A percentile compares a stretch with the other conserved stretches of the same genome.
Evolutionary conservation across 37 sponge, comb jelly and placozoan genomes (phyloP).

Genomic region (Crambe crambe): DNA sequence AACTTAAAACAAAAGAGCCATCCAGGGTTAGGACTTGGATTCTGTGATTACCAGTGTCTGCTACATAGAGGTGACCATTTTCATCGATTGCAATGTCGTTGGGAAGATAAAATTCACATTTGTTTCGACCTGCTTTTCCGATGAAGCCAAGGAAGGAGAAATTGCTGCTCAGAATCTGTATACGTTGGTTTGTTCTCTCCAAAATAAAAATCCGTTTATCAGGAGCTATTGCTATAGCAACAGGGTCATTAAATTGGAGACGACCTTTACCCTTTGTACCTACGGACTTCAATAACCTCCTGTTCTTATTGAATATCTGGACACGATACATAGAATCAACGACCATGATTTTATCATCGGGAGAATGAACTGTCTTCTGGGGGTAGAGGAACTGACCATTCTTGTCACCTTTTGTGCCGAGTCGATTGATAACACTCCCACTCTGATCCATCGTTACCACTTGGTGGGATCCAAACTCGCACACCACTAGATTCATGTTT

Average conservation of each 20-base stretch:
- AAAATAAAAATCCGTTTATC: constrained; percentile 6
- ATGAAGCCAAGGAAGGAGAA: constrained; percentile 8
- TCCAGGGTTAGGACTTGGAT: constrained; percentile 27
- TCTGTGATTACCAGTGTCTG: constrained; percentile 25
- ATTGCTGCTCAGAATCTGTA: constrained; percentile 14
- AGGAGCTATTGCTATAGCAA: constrained; percentile 2
- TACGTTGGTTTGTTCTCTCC: constrained; percentile 18
- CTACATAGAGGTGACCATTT: constrained; percentile 10
- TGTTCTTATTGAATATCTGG: constrained; percentile 10
- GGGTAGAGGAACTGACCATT: constrained; percentile 29
- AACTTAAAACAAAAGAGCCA: constrained; percentile 11
- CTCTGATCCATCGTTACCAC: constrained; percentile 1
- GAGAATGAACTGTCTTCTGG: background rate
- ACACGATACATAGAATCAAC: constrained; percentile 17
- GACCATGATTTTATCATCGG: constrained; percentile 2
- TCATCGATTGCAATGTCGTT: constrained; percentile 11
- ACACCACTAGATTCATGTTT: constrained; percentile 6
- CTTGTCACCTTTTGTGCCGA: constrained; percentile 21
- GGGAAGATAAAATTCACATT: constrained; percentile 32
- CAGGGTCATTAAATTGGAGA: constrained; percentile 22
- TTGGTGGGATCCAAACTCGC: constrained; percentile 30
- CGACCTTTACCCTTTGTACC: constrained; percentile 5
- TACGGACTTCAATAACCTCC: constrained; percentile 14
- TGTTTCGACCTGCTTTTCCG: constrained; percentile 2
- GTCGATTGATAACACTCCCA: background rate